phyloP scores from a whole-genome alignment of 2,113 vertebrate species.

The Brienomyrus longianalis region DNA sequence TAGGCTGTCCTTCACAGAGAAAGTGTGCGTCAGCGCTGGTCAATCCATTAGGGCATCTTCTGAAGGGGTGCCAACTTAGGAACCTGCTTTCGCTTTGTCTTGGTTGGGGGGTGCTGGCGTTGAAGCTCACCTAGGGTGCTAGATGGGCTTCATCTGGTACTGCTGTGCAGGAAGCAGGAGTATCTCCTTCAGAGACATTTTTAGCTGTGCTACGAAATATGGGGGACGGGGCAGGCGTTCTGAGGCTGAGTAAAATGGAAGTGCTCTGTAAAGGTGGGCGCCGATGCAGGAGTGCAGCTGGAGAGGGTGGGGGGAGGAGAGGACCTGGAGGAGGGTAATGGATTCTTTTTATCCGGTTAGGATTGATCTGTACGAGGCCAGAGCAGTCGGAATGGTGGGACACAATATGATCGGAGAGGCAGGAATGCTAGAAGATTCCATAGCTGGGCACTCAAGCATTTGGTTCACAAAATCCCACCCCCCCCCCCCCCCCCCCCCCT shows the following conservation, averaged over 20 bases:
- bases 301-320: background rate
- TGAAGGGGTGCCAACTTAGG: background rate
- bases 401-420: background rate
- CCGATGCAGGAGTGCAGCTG: background rate
- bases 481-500: no score
- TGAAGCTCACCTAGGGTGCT: background rate
- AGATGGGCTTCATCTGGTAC: background rate
- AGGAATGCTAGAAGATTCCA: background rate
- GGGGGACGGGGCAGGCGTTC: background rate
- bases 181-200: background rate
- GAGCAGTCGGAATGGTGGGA: background rate
- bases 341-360: background rate
- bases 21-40: background rate
- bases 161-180: background rate
- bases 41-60: background rate
- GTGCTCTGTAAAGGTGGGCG: background rate
- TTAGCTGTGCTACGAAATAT: background rate
- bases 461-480: background rate
- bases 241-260: background rate
- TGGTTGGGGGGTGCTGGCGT: background rate
- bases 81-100: background rate
- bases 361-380: background rate
- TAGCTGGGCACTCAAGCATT: slow-evolving; percentile 12
- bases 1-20: background rate
- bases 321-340: background rate